Evolutionary conservation across 2,797 vertebrate genomes (phyloP), one percentile per base, ranked within the genome.

Genomic region (Sarcoramphus papa): DNA sequence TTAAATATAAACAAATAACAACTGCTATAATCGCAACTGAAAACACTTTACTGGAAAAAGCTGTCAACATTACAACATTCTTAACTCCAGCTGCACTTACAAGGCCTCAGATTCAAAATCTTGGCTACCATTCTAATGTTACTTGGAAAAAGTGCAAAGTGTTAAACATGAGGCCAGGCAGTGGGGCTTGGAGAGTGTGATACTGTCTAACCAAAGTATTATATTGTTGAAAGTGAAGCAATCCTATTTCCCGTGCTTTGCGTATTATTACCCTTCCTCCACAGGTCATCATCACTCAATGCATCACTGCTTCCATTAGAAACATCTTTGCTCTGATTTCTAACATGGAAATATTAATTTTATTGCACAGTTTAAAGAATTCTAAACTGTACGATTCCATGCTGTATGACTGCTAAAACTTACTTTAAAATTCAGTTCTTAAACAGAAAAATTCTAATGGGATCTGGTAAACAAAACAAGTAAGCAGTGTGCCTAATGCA

Each of bases 381-480:
- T 63, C 40, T 54, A 43, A 90, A 53, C 56, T 78, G 28, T 21
- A 68, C 2, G 10, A 43, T 82, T 72, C 27, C 57, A 68, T 30
- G 33, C 53, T 69, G 33, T 33, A 41, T 30, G 86, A 65, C 54
- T 65, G 37, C 25, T 81, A 75, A 81, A 84, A 64, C 35, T 57
- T 85, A 64, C 35, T 92, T 78, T 8, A 92, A 97, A 90, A 80
- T n/a, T 65, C 30, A 88, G 27, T 73, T 92, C 69, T 57, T 62
- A 33, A 70, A 72, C 6, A 72, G 43, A 83, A 21, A 54, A 76
- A 85, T 62, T 92, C 27, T 76, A 95, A 95, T 24, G 76, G 45
- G 91, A 92, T 85, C 65, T 64, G 48, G 63, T 85, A 94, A 96
- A 91, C 43, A 87, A 93, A 96, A 96, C 68, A 96, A 93, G 74